These are phyloP conservation scores for Lepidurus apus DNA, from an alignment of 1,140 invertebrate species.

Conservation along the genomic window DNA sequence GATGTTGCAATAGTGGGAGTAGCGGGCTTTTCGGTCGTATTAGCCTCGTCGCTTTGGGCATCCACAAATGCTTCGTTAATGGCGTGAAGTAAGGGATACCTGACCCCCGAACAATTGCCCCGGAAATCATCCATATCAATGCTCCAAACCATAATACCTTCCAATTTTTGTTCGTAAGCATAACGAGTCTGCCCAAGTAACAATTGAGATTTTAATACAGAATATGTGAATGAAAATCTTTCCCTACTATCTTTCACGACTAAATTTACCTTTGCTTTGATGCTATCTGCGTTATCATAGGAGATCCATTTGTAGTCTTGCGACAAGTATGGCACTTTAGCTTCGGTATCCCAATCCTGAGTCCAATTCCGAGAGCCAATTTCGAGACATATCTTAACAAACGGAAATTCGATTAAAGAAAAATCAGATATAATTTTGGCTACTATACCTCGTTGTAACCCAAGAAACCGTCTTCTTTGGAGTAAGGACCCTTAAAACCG, in stretches of 20 bases:
- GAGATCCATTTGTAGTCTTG: conserved; percentile 54
- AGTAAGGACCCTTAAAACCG: conserved; percentile 68
- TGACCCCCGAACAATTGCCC: conserved; percentile 45
- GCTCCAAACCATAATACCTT: conserved; percentile 54
- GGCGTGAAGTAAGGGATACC: conserved; percentile 54
- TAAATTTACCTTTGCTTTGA: conserved; percentile 54
- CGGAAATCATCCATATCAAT: conserved; percentile 50
- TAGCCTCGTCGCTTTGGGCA: not conserved
- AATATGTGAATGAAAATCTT: not conserved
- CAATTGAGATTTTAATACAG: not conserved
- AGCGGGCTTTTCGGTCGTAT: not conserved
- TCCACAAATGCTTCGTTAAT: conserved; percentile 48
- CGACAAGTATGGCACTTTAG: conserved; percentile 55
- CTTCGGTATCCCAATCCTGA: conserved; percentile 55
- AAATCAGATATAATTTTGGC: not conserved
- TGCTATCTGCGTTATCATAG: conserved; percentile 58
- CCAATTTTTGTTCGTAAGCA: conserved; percentile 44
- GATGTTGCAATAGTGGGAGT: not conserved
- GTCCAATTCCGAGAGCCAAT: conserved; percentile 47
- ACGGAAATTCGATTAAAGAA: not conserved
- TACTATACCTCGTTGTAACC: conserved; percentile 74
- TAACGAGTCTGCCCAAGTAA: conserved; percentile 39
- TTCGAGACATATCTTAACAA: conserved; percentile 40
- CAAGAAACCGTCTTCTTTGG: conserved; percentile 73
- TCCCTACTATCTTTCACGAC: not conserved